phyloP scores from a whole-genome alignment of 2,113 vertebrate genomes.

The Labeo rohita region DNA sequence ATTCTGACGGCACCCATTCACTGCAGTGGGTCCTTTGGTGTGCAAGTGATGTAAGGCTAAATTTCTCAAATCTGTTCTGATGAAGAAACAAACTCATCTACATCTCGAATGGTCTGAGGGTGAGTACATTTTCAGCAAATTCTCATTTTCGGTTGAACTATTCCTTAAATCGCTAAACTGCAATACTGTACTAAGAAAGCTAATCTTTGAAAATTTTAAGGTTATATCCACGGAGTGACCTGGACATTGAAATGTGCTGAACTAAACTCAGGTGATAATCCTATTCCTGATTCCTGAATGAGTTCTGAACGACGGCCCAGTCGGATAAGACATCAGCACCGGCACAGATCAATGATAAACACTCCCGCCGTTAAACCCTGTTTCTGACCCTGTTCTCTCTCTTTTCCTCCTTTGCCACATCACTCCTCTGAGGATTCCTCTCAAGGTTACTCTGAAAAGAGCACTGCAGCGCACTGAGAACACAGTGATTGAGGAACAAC shows the following conservation, averaged over 20 bases:
- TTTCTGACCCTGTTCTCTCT: slow-evolving; percentile 25
- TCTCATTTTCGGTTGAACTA: background rate
- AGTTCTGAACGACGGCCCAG: background rate
- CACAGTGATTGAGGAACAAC: background rate
- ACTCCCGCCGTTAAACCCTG: slow-evolving; percentile 8
- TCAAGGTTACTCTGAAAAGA: slow-evolving; percentile 45
- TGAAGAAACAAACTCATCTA: background rate
- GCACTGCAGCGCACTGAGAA: background rate
- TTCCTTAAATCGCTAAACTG: background rate
- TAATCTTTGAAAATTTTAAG: background rate
- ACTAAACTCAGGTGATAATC: background rate
- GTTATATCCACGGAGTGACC: background rate
- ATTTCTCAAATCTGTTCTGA: background rate
- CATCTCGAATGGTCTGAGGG: background rate
- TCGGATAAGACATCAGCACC: slow-evolving; percentile 4
- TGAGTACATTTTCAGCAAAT: background rate
- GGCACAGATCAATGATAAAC: background rate
- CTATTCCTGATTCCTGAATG: background rate
- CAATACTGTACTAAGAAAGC: background rate
- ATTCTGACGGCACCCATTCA: background rate
- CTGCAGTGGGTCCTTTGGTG: background rate
- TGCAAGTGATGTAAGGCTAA: too few relatives aligned
- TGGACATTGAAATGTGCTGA: background rate
- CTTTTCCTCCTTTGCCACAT: background rate
- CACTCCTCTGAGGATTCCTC: slow-evolving; percentile 48